phyloP scores from a whole-genome alignment of 2,113 vertebrate genomes.

The Madoqua kirkii region DNA sequence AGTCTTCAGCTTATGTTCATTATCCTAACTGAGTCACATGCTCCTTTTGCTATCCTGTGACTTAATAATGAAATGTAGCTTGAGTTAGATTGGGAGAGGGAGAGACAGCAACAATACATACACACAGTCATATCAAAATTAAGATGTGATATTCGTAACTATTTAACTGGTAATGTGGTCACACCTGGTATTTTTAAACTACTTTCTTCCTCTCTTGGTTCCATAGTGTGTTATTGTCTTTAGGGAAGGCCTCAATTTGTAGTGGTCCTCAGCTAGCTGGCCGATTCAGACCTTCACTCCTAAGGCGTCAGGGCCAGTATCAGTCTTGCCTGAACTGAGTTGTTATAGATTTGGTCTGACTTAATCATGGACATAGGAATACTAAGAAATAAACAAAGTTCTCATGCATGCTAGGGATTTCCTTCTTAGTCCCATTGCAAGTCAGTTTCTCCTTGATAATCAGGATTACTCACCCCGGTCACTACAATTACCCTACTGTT shows the following conservation, averaged over 20 bases:
- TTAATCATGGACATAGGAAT: neutral
- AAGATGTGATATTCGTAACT: neutral
- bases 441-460: neutral
- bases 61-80: neutral
- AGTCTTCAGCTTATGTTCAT: neutral
- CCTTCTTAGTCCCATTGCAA: rapidly evolving
- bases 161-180: neutral
- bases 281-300: neutral
- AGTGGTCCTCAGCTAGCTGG: neutral
- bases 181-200: neutral
- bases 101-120: neutral
- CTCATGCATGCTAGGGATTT: neutral
- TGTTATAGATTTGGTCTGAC: neutral
- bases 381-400: neutral
- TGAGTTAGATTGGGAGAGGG: neutral
- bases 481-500: neutral
- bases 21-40: neutral
- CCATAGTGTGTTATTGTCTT: neutral
- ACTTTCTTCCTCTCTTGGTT: neutral
- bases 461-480: too few species aligned
- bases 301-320: neutral
- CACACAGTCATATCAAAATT: neutral
- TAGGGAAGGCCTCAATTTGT: neutral
- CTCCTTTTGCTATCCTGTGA: neutral
- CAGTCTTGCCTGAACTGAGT: neutral